These are phyloP conservation scores for Amblyraja radiata DNA, from an alignment of 2,797 vertebrate species.

Conservation along the genomic window DNA sequence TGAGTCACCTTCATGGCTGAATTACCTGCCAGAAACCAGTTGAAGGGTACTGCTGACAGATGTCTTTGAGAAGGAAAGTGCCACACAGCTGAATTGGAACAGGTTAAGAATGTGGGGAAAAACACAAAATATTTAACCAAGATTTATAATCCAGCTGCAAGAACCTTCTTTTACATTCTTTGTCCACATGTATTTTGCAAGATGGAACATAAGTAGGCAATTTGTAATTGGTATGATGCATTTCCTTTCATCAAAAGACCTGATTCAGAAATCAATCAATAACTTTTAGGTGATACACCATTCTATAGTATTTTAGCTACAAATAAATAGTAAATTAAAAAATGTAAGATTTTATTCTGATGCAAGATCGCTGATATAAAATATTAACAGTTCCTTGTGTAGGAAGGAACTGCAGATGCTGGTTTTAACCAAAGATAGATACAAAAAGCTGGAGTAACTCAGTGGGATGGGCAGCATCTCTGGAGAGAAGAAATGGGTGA, in stretches of 20 bases:
- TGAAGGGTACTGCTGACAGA: not conserved
- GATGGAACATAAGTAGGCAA: not conserved
- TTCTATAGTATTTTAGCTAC: not conserved
- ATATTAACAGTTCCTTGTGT: too few relatives aligned
- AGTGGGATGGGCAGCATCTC: too few relatives aligned
- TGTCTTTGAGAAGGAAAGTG: not conserved
- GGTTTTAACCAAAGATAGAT: too few relatives aligned
- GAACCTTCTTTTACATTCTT: not conserved
- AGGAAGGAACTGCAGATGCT: too few relatives aligned
- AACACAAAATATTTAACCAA: not conserved
- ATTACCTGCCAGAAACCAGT: not conserved
- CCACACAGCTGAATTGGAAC: not conserved
- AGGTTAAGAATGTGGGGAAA: not conserved
- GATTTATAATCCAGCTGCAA: not conserved
- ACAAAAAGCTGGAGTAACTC: too few relatives aligned
- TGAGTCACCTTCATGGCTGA: slow-evolving; percentile 23
- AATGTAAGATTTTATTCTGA: too few relatives aligned
- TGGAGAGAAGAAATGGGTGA: too few relatives aligned
- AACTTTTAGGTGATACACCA: not conserved
- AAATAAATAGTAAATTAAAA: not conserved
- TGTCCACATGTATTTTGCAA: not conserved
- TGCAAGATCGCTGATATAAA: too few relatives aligned
- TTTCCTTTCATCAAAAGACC: not conserved
- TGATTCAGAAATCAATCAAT: not conserved
- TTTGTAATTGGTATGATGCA: not conserved